phyloP scores from a whole-genome alignment of 2,888 invertebrate genomes.

The Standfussiana lucernea region DNA sequence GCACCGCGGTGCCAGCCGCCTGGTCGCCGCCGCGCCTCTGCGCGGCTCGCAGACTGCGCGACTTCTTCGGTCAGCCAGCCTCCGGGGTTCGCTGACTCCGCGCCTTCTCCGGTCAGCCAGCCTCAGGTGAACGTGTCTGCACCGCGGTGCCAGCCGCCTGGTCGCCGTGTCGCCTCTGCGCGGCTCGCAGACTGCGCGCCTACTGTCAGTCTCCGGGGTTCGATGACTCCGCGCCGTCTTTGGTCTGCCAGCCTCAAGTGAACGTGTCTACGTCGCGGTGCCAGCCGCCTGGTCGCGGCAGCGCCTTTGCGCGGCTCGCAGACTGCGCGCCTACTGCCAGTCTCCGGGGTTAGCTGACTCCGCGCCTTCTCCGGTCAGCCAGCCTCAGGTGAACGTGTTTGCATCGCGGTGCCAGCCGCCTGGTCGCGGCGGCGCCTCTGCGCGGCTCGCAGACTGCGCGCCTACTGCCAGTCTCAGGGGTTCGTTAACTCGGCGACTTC shows the following conservation, averaged over 20 bases:
- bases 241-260: background rate
- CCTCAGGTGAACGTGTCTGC: background rate
- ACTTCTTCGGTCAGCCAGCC: background rate
- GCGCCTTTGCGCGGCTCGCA: background rate
- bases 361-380: conserved; percentile 1
- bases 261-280: background rate
- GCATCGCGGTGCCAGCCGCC: background rate
- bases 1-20: background rate
- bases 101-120: background rate
- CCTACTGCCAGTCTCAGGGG: background rate
- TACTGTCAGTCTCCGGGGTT: background rate
- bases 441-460: background rate
- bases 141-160: conserved; percentile 13
- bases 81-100: no score
- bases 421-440: background rate
- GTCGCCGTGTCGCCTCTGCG: background rate
- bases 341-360: background rate
- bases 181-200: background rate
- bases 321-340: background rate
- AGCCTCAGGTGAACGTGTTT: no score
- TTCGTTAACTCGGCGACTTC: background rate
- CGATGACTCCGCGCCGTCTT: background rate
- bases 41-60: background rate
- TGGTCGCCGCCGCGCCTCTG: background rate
- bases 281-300: background rate